Percentiles rank a stretch among this genome's conserved stretches.
Evolutionary conservation across 1,140 invertebrate genomes (phyloP).

Genomic region (Limonius californicus): DNA sequence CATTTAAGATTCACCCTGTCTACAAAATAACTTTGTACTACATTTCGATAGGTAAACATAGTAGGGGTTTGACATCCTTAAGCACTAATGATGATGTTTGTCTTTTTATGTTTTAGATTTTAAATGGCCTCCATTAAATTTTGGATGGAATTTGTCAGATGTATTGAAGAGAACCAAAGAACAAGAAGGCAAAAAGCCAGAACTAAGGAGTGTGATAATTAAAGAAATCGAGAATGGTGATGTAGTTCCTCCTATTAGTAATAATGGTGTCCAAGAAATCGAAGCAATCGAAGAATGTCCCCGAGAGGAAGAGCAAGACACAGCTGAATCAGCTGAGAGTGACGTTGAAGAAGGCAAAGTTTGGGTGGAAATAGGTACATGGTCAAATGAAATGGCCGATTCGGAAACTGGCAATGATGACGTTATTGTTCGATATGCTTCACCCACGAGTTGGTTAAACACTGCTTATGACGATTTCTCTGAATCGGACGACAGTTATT

Average conservation of each 20-base stretch:
- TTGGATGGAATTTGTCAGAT: conserved; percentile 88
- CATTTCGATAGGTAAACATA: no score
- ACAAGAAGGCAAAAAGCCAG: conserved; percentile 35
- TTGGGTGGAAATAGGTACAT: conserved; percentile 81
- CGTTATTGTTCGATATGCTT: conserved; percentile 47
- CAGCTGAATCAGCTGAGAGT: conserved; percentile 26
- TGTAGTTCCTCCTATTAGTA: conserved; percentile 12
- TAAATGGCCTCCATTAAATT: conserved; percentile 82
- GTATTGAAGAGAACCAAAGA: conserved; percentile 65
- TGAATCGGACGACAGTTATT: conserved; percentile 47
- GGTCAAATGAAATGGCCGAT: conserved; percentile 82
- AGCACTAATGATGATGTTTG: no score
- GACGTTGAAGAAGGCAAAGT: conserved; percentile 44
- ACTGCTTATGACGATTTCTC: conserved; percentile 46
- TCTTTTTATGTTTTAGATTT: conserved; percentile 52
- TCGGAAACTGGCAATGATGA: conserved; percentile 13
- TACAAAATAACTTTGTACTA: no score
- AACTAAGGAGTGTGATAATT: conserved; percentile 27
- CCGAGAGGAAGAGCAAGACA: conserved; percentile 51
- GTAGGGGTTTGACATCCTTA: no score
- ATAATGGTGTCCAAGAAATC: conserved; percentile 37
- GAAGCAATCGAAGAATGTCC: conserved; percentile 28
- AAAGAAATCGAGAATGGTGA: conserved; percentile 28
- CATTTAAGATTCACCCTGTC: no score
- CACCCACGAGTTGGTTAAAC: conserved; percentile 50